A percentile compares a stretch with the other conserved stretches of the same genome.
phyloP scores from a whole-genome alignment of 2,888 invertebrate species.

The Dorcus parallelipipedus region DNA sequence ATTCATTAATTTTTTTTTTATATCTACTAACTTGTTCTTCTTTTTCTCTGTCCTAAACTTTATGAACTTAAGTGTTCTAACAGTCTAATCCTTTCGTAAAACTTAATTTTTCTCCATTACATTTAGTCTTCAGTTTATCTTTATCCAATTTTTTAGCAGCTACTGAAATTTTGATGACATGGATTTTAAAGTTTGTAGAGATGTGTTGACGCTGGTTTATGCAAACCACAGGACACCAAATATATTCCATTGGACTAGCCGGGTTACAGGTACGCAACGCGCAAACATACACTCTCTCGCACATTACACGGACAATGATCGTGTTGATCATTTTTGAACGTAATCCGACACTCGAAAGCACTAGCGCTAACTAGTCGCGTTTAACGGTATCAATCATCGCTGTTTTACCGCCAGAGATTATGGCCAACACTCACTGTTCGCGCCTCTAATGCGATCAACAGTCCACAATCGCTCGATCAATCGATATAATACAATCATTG shows the following conservation, averaged over 20 bases:
- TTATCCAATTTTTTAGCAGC: too few relatives aligned
- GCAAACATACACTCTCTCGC: conserved; percentile 10
- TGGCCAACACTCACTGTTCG: conserved; percentile 30
- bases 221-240: conserved; percentile 1
- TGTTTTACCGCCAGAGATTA: conserved; percentile 42
- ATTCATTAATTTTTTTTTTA: too few relatives aligned
- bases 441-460: conserved; percentile 41
- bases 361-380: conserved; percentile 33
- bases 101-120: too few relatives aligned
- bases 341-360: conserved; percentile 28
- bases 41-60: too few relatives aligned
- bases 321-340: conserved; percentile 28
- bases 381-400: conserved; percentile 42
- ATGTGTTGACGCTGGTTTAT: background rate
- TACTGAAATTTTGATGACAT: too few relatives aligned
- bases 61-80: too few relatives aligned
- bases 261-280: conserved; percentile 8
- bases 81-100: too few relatives aligned
- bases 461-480: conserved; percentile 38
- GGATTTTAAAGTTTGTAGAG: too few relatives aligned
- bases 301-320: conserved; percentile 21
- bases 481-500: conserved; percentile 46
- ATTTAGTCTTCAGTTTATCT: too few relatives aligned
- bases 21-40: too few relatives aligned
- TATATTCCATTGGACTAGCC: conserved; percentile 4